Conservation (phyloP, 23 tunicate genomes). For the Botrylloides violaceus region DNA sequence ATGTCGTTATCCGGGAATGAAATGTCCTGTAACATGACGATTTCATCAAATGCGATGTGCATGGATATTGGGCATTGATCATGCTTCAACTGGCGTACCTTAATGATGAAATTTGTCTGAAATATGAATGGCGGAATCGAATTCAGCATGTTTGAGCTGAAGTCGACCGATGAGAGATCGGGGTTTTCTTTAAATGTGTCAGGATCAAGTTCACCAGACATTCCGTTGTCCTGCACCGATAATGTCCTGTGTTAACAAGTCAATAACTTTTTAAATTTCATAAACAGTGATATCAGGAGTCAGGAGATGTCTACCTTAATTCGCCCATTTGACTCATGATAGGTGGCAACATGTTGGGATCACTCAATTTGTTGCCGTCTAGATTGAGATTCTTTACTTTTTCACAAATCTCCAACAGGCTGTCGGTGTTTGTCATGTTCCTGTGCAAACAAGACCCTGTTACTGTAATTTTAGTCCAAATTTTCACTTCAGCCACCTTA, state of each 20-base stretch:
- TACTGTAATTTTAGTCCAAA: too few relatives aligned
- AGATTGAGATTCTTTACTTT: constrained; percentile 50
- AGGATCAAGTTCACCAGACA: constrained; percentile 28
- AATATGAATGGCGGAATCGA: constrained; percentile 34
- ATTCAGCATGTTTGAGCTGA: constrained; percentile 42
- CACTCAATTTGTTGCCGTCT: constrained; percentile 55
- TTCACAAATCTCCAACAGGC: constrained; percentile 48
- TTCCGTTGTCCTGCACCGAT: constrained; percentile 51
- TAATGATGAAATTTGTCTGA: constrained; percentile 31
- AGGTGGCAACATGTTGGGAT: constrained; percentile 32
- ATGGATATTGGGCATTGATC: background rate
- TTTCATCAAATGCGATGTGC: background rate
- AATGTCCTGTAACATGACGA: constrained; percentile 14
- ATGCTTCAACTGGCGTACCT: constrained; percentile 41
- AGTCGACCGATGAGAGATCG: constrained; percentile 47
- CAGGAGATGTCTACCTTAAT: constrained; percentile 24
- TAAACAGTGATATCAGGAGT: background rate
- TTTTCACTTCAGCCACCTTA: too few relatives aligned
- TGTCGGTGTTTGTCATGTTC: constrained; percentile 19
- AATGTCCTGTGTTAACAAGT: constrained; percentile 24
- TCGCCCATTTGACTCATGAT: constrained; percentile 30
- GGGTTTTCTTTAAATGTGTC: constrained; percentile 32
- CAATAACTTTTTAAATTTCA: too few relatives aligned
- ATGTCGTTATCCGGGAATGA: constrained; percentile 31
- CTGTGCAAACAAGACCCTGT: too few relatives aligned